phyloP scores from a whole-genome alignment of 2,888 invertebrate genomes.

The Eucera pruinosa region DNA sequence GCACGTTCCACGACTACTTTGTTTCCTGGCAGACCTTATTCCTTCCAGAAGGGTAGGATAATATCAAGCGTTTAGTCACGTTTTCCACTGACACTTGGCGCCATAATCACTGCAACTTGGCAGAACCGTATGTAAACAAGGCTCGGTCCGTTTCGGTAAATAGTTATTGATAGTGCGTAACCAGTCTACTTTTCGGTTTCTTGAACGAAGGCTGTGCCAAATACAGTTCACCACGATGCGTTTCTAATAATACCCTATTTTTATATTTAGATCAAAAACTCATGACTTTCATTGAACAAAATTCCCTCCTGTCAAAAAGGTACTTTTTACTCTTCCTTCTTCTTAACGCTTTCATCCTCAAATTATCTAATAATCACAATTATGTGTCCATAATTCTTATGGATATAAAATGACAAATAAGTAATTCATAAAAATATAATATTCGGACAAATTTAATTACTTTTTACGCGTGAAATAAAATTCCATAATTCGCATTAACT shows the following conservation, averaged over 20 bases:
- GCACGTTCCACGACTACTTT: conserved; percentile 25
- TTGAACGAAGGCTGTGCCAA: conserved; percentile 34
- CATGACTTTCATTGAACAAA: background rate
- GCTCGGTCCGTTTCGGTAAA: conserved; percentile 46
- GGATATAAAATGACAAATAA: too few species aligned
- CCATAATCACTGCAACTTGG: conserved; percentile 52
- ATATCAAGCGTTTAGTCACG: conserved; percentile 54
- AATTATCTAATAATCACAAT: too few species aligned
- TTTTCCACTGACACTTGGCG: conserved; percentile 53
- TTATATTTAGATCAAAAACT: background rate
- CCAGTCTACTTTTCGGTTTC: conserved; percentile 40
- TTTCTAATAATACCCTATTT: conserved; percentile 30
- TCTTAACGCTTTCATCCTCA: background rate
- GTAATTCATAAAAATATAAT: too few species aligned
- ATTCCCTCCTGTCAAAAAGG: background rate
- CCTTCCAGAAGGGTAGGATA: conserved; percentile 26
- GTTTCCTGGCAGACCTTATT: conserved; percentile 29
- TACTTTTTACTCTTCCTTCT: background rate
- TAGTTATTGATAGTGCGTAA: conserved; percentile 39
- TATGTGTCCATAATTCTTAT: too few species aligned
- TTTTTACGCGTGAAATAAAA: too few species aligned
- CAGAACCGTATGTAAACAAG: conserved; percentile 59
- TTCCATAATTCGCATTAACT: too few species aligned
- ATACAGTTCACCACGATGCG: conserved; percentile 30
- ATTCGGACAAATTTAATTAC: too few species aligned